Evolutionary conservation across 2,888 invertebrate genomes (phyloP).

Genomic region (Gandaritis pyraliata): DNA sequence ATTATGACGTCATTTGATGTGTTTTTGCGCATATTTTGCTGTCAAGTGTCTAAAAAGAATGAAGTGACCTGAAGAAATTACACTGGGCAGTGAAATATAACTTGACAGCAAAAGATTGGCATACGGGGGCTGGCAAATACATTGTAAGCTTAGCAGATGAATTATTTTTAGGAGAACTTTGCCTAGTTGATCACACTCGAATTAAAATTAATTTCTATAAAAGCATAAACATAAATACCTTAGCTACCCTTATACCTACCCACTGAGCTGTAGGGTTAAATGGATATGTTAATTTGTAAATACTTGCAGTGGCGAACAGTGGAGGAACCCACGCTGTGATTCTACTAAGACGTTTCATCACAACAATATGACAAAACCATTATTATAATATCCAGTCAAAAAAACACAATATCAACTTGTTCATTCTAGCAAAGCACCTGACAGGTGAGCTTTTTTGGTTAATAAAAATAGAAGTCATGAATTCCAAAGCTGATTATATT

Average conservation of each 20-base stretch:
- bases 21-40: too few relatives aligned
- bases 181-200: too few relatives aligned
- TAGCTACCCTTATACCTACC: conserved; percentile 46
- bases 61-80: too few relatives aligned
- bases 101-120: too few relatives aligned
- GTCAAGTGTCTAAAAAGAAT: too few relatives aligned
- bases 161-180: too few relatives aligned
- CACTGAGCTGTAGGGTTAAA: conserved; percentile 66
- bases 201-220: too few relatives aligned
- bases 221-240: conserved; percentile 55
- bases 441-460: background rate
- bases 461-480: background rate
- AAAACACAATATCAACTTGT: conserved; percentile 22
- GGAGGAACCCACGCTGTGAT: conserved; percentile 70
- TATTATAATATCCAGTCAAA: conserved; percentile 57
- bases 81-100: too few relatives aligned
- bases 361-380: conserved; percentile 73
- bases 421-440: background rate
- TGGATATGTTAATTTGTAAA: conserved; percentile 70
- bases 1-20: too few relatives aligned
- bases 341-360: conserved; percentile 73
- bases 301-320: conserved; percentile 73
- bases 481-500: too few relatives aligned
- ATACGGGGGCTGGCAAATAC: too few relatives aligned
- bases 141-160: too few relatives aligned